phyloP scores from a whole-genome alignment of 1,140 invertebrate genomes.

The Drosophila eugracilis region DNA sequence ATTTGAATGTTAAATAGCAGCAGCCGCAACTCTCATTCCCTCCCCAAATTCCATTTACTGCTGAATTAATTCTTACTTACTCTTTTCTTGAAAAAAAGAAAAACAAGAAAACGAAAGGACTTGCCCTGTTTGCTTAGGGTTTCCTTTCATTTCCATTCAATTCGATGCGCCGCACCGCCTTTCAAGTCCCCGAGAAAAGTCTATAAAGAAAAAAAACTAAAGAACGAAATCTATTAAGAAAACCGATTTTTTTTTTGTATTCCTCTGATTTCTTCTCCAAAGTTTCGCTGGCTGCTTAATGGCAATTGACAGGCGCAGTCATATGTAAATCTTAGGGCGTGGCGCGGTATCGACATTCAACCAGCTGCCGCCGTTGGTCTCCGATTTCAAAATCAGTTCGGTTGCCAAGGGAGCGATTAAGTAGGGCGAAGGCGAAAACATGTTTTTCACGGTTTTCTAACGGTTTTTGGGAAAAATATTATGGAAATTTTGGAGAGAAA shows the following conservation, averaged over 20 bases:
- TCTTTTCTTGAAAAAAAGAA: constrained; percentile 47
- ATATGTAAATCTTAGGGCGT: constrained; percentile 70
- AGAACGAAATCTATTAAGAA: constrained; percentile 66
- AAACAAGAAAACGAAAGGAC: constrained; percentile 27
- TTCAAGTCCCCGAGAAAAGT: constrained; percentile 43
- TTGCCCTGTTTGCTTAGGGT: constrained; percentile 75
- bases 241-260: constrained; percentile 41
- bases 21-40: constrained; percentile 20
- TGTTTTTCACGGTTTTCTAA: constrained; percentile 33
- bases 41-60: constrained; percentile 75
- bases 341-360: constrained; percentile 22
- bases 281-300: constrained; percentile 51
- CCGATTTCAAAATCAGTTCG: constrained; percentile 40
- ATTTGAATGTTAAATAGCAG: constrained; percentile 82
- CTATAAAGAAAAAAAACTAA: constrained; percentile 36
- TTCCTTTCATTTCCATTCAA: constrained; percentile 47
- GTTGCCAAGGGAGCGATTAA: constrained; percentile 24
- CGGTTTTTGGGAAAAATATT: constrained; percentile 25
- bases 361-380: constrained; percentile 44
- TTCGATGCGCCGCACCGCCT: constrained; percentile 38
- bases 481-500: constrained; percentile 18
- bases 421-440: constrained; percentile 20
- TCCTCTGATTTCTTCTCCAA: constrained; percentile 30
- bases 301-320: constrained; percentile 78
- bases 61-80: constrained; percentile 75